These are phyloP conservation scores for Sipha flava DNA, from an alignment of 1,140 invertebrate species.

Conservation along the genomic window DNA sequence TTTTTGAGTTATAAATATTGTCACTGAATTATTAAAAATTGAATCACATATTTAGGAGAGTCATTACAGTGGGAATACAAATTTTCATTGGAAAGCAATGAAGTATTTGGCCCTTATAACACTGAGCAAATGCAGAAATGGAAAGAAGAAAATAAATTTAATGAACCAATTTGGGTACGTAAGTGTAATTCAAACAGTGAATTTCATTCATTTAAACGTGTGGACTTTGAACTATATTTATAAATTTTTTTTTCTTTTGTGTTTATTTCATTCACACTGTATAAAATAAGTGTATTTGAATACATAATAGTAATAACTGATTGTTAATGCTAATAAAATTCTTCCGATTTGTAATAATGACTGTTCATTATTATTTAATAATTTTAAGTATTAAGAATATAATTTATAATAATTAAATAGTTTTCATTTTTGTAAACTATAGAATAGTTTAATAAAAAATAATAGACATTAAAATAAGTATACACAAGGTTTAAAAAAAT, in stretches of 20 bases:
- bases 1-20: not conserved
- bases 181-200: constrained; percentile 63
- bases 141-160: constrained; percentile 77
- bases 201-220: constrained; percentile 80
- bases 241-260: constrained; percentile 41
- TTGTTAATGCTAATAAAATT: not conserved
- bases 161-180: constrained; percentile 72
- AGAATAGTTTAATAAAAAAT: too few relatives aligned
- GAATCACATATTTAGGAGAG: constrained; percentile 36
- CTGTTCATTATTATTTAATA: not conserved
- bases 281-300: not conserved
- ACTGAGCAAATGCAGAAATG: constrained; percentile 81
- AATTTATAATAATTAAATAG: too few relatives aligned
- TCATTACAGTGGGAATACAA: constrained; percentile 84
- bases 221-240: constrained; percentile 87
- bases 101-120: constrained; percentile 74
- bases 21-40: not conserved
- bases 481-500: too few relatives aligned
- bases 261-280: not conserved
- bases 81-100: constrained; percentile 68
- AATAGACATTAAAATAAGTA: too few relatives aligned
- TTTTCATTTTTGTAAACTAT: too few relatives aligned
- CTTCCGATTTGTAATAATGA: not conserved
- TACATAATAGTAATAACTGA: too few relatives aligned
- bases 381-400: too few relatives aligned